Evolutionary conservation across 2,888 invertebrate species (phyloP), one percentile per base, ranked within the genome.

Genomic region (Clanis bilineata): DNA sequence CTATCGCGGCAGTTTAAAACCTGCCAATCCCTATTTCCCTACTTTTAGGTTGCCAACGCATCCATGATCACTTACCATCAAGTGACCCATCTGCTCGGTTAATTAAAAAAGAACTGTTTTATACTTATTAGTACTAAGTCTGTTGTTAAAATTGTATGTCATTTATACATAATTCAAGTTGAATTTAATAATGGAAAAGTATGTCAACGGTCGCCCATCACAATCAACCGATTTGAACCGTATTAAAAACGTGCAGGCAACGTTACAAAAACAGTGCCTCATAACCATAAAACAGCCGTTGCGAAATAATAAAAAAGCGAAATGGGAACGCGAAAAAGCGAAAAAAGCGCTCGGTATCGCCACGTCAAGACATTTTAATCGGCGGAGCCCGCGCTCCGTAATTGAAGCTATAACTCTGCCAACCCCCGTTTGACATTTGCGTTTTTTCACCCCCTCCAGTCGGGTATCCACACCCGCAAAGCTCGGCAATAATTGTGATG

Each of bases 331-430:
- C 51, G 51, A 51, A 51, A 51, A 32, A 21, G 51, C 18, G 28
- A 32, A 81, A 83, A 80, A 80, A 74, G 72, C 72, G 75, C 76
- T 69, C 76, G 77, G 65, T 80, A 75, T 86, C 84, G 77, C 79
- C 79, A 84, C 81, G 81, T 80, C 83, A 87, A 89, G 88, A 89
- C 85, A 89, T 88, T 89, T 90, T 90, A 90, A 91, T 90, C 88
- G 87, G 74, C 81, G 74, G 74, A 75, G 75, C 72, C 78, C 79
- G 75, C 71, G 67, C 59, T 56, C 74, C 76, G 83, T 91, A 91
- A 92, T 92, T 91, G 91, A 83, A 86, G 84, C 83, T 76, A 91
- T 92, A 90, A 90, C 82, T 91, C 86, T 89, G 83, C 86, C 87
- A 83, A 77, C 89, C 90, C 89, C 86, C 80, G 74, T 89, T 88